Conservation (phyloP, 2,113 vertebrate species). For the Chionodraco myersi region DNA sequence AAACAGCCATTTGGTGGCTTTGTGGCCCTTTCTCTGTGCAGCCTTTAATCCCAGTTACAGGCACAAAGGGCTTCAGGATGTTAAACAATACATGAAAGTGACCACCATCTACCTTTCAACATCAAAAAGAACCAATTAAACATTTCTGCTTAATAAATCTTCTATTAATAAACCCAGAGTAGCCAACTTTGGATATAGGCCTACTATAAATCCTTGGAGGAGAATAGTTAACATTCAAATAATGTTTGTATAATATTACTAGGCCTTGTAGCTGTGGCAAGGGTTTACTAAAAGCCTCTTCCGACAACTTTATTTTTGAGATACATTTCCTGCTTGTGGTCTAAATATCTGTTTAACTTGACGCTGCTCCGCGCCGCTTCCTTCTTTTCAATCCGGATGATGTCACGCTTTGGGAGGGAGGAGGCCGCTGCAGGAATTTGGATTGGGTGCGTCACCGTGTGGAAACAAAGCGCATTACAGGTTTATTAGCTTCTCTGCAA, state of each 20-base stretch:
- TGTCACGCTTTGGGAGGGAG: slow-evolving; percentile 69
- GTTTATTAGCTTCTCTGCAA: neutral
- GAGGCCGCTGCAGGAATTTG: slow-evolving; percentile 21
- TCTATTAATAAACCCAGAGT: neutral
- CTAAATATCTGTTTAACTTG: slow-evolving; percentile 21
- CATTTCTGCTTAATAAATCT: neutral
- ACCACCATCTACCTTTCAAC: neutral
- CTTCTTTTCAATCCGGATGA: slow-evolving; percentile 63
- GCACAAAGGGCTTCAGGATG: neutral
- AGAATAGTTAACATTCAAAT: neutral
- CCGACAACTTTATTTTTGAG: slow-evolving; percentile 31
- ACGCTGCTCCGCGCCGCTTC: slow-evolving; percentile 45
- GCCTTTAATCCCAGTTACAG: slow-evolving; percentile 37
- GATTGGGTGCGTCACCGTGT: slow-evolving; percentile 51
- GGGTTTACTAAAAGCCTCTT: neutral
- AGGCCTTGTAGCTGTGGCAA: neutral
- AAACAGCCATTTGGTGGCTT: neutral
- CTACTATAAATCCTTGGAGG: neutral
- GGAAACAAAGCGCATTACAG: slow-evolving; percentile 48
- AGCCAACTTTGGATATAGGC: neutral
- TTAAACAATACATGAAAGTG: slow-evolving; percentile 26
- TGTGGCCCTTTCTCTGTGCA: neutral
- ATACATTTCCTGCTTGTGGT: slow-evolving; percentile 13
- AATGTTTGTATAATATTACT: no score
- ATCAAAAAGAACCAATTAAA: slow-evolving; percentile 4